Evolutionary conservation across 2,888 invertebrate species (phyloP).

Genomic region (Andrena bicolor): DNA sequence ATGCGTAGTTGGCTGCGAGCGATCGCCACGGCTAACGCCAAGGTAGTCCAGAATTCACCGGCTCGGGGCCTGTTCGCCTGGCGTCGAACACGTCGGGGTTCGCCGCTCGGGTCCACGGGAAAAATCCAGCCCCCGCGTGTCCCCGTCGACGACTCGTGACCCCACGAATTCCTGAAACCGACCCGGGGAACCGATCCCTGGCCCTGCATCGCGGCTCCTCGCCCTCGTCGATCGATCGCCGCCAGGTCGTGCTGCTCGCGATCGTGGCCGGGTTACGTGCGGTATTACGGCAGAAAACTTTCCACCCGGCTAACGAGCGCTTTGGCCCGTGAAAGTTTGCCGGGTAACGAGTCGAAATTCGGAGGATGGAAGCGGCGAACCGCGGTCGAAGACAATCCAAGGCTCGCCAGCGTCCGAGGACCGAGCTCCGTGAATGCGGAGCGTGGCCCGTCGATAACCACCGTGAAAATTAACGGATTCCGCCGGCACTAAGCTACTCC

Average conservation of each 20-base stretch:
- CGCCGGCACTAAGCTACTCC: conserved; percentile 16
- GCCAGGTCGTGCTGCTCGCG: neutral
- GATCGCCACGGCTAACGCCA: conserved; percentile 47
- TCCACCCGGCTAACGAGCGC: conserved; percentile 44
- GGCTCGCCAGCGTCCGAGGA: conserved; percentile 48
- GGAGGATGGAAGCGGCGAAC: conserved; percentile 19
- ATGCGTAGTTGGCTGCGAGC: conserved; percentile 63
- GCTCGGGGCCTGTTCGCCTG: conserved; percentile 33
- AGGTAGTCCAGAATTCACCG: conserved; percentile 65
- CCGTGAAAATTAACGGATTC: conserved; percentile 52
- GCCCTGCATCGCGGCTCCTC: neutral
- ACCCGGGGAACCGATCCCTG: neutral
- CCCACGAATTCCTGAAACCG: conserved; percentile 11
- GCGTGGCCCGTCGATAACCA: conserved; percentile 34
- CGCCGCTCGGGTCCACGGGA: conserved; percentile 16
- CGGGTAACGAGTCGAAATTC: conserved; percentile 36
- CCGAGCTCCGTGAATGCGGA: conserved; percentile 22
- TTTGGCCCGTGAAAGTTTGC: conserved; percentile 24
- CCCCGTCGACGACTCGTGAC: neutral
- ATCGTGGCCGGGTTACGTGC: neutral
- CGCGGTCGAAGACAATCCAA: conserved; percentile 31
- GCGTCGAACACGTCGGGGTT: conserved; percentile 34
- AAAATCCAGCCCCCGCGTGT: conserved; percentile 17
- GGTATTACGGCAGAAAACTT: conserved; percentile 35
- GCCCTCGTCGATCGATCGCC: conserved; percentile 7